Percentiles rank a stretch among this genome's conserved stretches.
phyloP scores from a whole-genome alignment of 2,888 invertebrate species.

The Pediacus dermestoides region DNA sequence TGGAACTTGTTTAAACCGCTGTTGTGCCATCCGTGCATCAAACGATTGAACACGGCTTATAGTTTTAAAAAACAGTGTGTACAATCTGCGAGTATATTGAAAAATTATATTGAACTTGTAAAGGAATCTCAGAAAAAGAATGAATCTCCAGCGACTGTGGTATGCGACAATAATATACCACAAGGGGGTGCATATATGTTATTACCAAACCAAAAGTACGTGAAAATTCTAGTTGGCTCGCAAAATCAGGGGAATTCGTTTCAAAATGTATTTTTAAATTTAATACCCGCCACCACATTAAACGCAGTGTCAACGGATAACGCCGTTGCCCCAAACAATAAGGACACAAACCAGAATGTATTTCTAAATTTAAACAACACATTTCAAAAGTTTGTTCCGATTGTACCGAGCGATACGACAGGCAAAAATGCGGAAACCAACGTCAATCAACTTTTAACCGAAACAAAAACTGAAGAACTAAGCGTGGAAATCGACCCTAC shows the following conservation, averaged over 20 bases:
- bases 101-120: constrained; percentile 39
- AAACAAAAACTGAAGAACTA: constrained; percentile 43
- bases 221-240: constrained; percentile 37
- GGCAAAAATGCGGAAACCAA: constrained; percentile 18
- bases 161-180: constrained; percentile 22
- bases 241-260: constrained; percentile 36
- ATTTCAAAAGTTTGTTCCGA: constrained; percentile 39
- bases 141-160: constrained; percentile 28
- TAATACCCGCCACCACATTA: constrained; percentile 35
- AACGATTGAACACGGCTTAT: constrained; percentile 42
- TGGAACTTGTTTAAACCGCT: constrained; percentile 43
- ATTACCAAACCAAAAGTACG: constrained; percentile 40
- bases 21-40: constrained; percentile 44
- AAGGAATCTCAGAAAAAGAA: constrained; percentile 37
- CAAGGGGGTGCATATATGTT: constrained; percentile 36
- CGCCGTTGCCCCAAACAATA: constrained; percentile 25
- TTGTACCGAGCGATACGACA: no score
- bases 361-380: constrained; percentile 43
- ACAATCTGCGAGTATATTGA: constrained; percentile 40
- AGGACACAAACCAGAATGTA: constrained; percentile 43
- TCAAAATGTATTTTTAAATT: constrained; percentile 44
- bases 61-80: constrained; percentile 46
- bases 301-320: constrained; percentile 9
- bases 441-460: constrained; percentile 35
- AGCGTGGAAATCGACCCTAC: constrained; percentile 47